These are phyloP conservation scores for Linhomoeus sp. DNA, from an alignment of 2,888 invertebrate species.

Conservation along the genomic window DNA sequence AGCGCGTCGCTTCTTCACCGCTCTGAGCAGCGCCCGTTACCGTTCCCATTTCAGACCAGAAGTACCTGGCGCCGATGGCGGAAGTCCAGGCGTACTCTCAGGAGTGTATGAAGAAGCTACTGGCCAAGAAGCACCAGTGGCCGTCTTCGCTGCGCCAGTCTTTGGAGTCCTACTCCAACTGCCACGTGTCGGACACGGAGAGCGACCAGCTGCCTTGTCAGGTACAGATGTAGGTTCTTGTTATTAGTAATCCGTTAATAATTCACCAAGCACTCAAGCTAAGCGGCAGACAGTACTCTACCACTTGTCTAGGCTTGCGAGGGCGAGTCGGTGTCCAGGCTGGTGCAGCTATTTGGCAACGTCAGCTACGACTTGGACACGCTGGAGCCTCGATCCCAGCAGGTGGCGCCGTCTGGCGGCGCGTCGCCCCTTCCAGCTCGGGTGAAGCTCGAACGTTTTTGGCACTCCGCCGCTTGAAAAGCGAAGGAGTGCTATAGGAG, in stretches of 20 bases:
- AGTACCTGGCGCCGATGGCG: too few species aligned
- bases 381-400: not conserved
- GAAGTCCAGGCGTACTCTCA: too few species aligned
- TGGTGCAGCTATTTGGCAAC: not conserved
- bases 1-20: not conserved
- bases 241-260: too few species aligned
- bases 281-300: too few species aligned
- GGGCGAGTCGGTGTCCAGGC: not conserved
- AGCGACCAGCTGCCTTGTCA: not conserved
- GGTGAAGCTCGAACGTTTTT: too few species aligned
- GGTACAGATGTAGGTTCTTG: too few species aligned
- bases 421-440: too few species aligned
- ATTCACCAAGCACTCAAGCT: too few species aligned
- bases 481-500: too few species aligned
- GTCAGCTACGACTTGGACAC: not conserved
- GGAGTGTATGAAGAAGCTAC: not conserved
- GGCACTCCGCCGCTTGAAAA: too few species aligned
- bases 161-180: not conserved
- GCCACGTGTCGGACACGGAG: not conserved
- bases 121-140: not conserved
- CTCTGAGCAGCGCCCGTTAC: not conserved
- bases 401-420: not conserved
- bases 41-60: too few species aligned
- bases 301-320: not conserved
- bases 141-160: not conserved